Conservation (phyloP, 2,113 vertebrate species). For the Globicephala melas region DNA sequence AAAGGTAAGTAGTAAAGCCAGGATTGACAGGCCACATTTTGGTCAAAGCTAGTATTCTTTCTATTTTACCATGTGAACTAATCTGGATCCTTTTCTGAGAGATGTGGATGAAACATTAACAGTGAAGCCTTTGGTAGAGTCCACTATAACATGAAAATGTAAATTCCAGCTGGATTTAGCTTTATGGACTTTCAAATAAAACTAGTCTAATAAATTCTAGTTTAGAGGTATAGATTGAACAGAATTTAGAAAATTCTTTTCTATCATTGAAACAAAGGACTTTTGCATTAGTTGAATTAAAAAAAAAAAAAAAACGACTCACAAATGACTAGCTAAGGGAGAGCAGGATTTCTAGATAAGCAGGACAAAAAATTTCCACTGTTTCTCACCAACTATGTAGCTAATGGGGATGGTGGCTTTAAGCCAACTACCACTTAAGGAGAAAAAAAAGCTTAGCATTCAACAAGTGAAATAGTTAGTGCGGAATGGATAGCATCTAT, state of each 20-base stretch:
- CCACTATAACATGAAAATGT: constrained; percentile 1
- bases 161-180: neutral
- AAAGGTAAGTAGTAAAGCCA: neutral
- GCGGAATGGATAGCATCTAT: constrained; percentile 71
- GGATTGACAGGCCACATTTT: neutral
- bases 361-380: constrained; percentile 73
- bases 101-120: neutral
- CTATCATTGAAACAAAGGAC: constrained; percentile 61
- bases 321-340: constrained; percentile 68
- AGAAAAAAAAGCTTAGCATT: constrained; percentile 55
- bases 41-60: constrained; percentile 5
- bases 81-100: neutral
- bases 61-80: neutral
- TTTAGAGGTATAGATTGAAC: constrained; percentile 42
- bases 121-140: neutral
- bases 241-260: constrained; percentile 48
- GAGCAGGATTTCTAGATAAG: constrained; percentile 75
- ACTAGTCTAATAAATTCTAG: constrained; percentile 3
- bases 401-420: constrained; percentile 77
- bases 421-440: constrained; percentile 77
- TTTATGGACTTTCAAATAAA: constrained; percentile 39
- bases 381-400: constrained; percentile 76
- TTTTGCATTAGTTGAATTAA: constrained; percentile 62
- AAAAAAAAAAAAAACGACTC: constrained; percentile 45
- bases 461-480: constrained; percentile 69